Conservation (phyloP, 2,888 invertebrate genomes). For the Drosophila planitibia region DNA sequence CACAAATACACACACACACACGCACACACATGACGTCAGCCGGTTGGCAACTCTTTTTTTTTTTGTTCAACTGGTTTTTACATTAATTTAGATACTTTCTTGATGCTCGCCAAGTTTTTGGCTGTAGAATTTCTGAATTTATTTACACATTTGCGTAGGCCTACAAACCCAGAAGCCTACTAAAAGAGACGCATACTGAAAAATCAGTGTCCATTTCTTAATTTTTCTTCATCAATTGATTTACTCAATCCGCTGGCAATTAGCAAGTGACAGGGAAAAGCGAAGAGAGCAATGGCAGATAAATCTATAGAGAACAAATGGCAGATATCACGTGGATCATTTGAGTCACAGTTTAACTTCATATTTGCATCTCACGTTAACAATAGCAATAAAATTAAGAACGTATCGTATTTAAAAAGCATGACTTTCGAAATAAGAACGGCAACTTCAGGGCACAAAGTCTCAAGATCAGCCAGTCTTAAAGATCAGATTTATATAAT, state of each 20-base stretch:
- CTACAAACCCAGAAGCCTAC: constrained; percentile 82
- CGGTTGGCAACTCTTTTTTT: constrained; percentile 43
- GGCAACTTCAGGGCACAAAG: neutral
- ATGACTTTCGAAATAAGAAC: constrained; percentile 28
- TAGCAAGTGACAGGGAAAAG: constrained; percentile 9
- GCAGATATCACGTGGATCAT: constrained; percentile 31
- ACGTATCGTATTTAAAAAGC: constrained; percentile 26
- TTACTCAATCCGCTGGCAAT: constrained; percentile 23
- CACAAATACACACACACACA: constrained; percentile 25
- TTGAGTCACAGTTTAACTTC: constrained; percentile 24
- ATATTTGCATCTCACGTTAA: constrained; percentile 24
- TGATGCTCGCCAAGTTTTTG: constrained; percentile 60
- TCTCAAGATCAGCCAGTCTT: neutral
- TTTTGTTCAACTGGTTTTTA: constrained; percentile 66
- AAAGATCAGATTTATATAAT: constrained; percentile 24
- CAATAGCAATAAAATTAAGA: constrained; percentile 17
- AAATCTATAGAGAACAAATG: neutral
- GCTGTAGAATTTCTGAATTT: constrained; percentile 41
- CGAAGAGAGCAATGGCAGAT: neutral
- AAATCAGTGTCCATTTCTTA: constrained; percentile 25
- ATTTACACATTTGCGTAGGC: constrained; percentile 74
- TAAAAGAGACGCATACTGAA: constrained; percentile 43
- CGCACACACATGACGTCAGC: constrained; percentile 69
- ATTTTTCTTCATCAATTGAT: constrained; percentile 18
- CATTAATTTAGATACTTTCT: constrained; percentile 77